phyloP scores from a whole-genome alignment of 2,888 invertebrate genomes.

The Achlya flavicornis region DNA sequence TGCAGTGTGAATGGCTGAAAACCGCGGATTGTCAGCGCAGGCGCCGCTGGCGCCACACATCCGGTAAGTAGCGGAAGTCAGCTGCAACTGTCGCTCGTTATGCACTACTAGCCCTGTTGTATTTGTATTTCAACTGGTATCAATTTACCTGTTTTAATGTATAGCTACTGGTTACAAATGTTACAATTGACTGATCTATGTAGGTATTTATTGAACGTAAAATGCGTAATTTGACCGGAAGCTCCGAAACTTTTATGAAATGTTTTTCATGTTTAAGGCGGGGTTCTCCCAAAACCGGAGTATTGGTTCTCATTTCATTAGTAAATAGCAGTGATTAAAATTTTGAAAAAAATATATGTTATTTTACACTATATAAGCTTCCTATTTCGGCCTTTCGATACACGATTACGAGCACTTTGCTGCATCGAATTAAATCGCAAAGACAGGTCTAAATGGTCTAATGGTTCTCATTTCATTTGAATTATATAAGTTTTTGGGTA shows the following conservation, averaged over 20 bases:
- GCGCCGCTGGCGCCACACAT: constrained; percentile 73
- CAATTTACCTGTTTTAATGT: constrained; percentile 55
- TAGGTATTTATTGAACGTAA: not conserved
- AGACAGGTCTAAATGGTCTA: too few species aligned
- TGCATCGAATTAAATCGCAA: too few species aligned
- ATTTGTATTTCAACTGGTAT: constrained; percentile 54
- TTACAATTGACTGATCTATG: constrained; percentile 24
- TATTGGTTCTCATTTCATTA: too few species aligned
- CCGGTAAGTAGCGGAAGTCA: constrained; percentile 71
- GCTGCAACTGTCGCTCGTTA: constrained; percentile 73
- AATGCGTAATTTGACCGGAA: not conserved
- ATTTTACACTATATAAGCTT: too few species aligned
- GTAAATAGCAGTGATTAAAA: too few species aligned
- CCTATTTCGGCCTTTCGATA: too few species aligned
- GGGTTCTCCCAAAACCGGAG: too few species aligned
- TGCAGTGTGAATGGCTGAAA: constrained; percentile 55
- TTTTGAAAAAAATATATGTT: too few species aligned
- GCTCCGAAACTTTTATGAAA: not conserved
- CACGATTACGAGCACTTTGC: too few species aligned
- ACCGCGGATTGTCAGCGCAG: constrained; percentile 58
- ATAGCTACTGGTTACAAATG: constrained; percentile 45
- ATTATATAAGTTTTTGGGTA: too few species aligned
- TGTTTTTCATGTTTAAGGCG: too few species aligned
- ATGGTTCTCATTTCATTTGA: too few species aligned
- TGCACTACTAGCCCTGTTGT: constrained; percentile 66